Base-by-base conservation (phyloP, 2,888 invertebrate genomes). In the Spodoptera picta region DNA sequence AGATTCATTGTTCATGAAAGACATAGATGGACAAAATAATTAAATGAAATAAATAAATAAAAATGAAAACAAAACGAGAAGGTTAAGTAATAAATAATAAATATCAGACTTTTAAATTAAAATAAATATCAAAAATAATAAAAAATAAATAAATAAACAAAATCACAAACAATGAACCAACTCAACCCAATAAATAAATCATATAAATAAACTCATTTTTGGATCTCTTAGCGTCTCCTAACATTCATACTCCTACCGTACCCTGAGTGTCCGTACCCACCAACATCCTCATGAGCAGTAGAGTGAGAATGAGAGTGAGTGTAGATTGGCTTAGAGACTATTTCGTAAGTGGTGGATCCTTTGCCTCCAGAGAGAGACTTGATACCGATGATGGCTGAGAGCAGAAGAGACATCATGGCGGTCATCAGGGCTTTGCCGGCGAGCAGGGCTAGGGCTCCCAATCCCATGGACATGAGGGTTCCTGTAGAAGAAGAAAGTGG, bases 401-500 rank as follows among this genome's bases (percentile, higher is more conserved):
- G 90, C 74, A 97, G 96, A 0, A 98, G 93, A 0, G 98, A 97
- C 95, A 98, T 96, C 60, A 98, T 86, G 1, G 97, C 97, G 0
- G 97, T 97, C 96, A 98, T 97, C 19, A 98, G 86, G 0, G 98
- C 98, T 87, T 98, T 98, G 10, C 98, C 98, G 9, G 98, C 98
- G 44, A 98, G 93, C 53, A 97, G 92, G 0, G 98, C 97, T 3
- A 98, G 90, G 0, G 96, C 97, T 11, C 97, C 97, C 56, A 97
- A 89, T 10, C 96, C 97, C 42, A 98, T 84, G 0, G 97, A 97
- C 88, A 97, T 95, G 1, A 97, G 85, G 0, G 97, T 97, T 70
- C 97, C 97, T 94, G 87, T 14, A 9, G 73, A 81, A 56, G 24
- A 73, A 46, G 2, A 11, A 6, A 4, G 9, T 9, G 0, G 12